Conservation (phyloP, 2,888 invertebrate genomes). For the Itoplectis maculator region DNA sequence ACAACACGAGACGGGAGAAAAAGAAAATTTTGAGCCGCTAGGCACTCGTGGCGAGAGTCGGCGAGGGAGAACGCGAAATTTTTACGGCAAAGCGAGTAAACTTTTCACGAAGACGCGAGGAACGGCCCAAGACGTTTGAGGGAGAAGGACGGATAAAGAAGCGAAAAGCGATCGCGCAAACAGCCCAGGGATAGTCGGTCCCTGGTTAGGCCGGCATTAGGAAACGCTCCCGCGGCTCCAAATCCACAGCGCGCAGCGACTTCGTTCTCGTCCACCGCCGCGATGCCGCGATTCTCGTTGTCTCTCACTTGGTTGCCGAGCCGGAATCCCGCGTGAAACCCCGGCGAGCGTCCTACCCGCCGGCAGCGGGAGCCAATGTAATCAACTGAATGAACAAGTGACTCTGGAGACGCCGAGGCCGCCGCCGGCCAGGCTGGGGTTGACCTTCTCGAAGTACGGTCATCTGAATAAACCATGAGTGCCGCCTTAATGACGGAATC, state of each 20-base stretch:
- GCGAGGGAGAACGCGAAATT: conserved; percentile 33
- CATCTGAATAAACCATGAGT: conserved; percentile 82
- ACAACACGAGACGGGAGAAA: background rate
- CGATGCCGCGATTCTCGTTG: conserved; percentile 37
- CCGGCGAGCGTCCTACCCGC: background rate
- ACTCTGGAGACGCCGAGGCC: conserved; percentile 76
- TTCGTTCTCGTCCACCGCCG: conserved; percentile 36
- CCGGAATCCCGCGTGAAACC: no score
- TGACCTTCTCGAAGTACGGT: conserved; percentile 73
- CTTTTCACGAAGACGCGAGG: conserved; percentile 31
- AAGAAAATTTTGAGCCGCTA: background rate
- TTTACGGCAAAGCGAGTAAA: conserved; percentile 35
- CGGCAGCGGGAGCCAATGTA: conserved; percentile 71
- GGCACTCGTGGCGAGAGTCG: conserved; percentile 3
- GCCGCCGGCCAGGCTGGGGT: conserved; percentile 60
- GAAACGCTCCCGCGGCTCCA: conserved; percentile 9
- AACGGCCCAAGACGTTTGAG: background rate
- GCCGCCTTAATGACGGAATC: conserved; percentile 79
- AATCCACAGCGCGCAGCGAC: conserved; percentile 41
- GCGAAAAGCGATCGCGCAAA: conserved; percentile 57
- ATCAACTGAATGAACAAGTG: conserved; percentile 81
- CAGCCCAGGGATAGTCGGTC: conserved; percentile 63
- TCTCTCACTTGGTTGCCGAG: no score
- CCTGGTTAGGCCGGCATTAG: conserved; percentile 58
- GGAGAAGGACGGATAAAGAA: conserved; percentile 27